Conservation (phyloP, 2,113 vertebrate species). For the Numida meleagris region DNA sequence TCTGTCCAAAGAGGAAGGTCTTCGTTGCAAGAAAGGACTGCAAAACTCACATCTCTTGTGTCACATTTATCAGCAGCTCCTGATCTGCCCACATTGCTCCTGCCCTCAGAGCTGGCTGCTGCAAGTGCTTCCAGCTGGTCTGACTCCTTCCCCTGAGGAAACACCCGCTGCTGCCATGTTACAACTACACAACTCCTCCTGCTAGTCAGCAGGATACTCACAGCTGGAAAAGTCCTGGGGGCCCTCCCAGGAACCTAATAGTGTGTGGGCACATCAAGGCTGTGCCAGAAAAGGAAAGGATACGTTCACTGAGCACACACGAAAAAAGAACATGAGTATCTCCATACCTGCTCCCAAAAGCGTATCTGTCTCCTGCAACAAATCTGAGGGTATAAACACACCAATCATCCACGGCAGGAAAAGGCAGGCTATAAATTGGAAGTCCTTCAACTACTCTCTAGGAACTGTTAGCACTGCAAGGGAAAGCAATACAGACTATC, state of each 20-base stretch:
- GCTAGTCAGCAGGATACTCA: slow-evolving; percentile 29
- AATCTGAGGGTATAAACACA: background rate
- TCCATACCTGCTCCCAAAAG: background rate
- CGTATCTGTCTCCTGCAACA: background rate
- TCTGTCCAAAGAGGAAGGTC: slow-evolving; percentile 10
- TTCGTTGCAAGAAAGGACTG: background rate
- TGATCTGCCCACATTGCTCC: slow-evolving; percentile 13
- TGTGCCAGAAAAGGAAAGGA: background rate
- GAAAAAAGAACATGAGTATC: background rate
- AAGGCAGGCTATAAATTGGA: background rate
- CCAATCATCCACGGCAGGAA: background rate
- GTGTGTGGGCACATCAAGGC: background rate
- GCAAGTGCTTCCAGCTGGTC: slow-evolving; percentile 49
- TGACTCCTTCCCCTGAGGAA: slow-evolving; percentile 33
- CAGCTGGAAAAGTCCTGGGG: background rate
- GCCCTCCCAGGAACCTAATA: background rate
- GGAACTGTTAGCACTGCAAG: background rate
- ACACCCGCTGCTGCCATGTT: background rate
- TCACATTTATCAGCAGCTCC: background rate
- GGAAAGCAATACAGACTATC: background rate
- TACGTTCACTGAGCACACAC: background rate
- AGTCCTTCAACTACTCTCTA: background rate
- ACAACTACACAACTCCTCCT: background rate
- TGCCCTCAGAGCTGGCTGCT: background rate
- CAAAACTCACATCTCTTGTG: background rate